Percentiles rank a stretch among this genome's conserved stretches.
phyloP scores from a whole-genome alignment of 2,888 invertebrate species.

The Steromphala cineraria region DNA sequence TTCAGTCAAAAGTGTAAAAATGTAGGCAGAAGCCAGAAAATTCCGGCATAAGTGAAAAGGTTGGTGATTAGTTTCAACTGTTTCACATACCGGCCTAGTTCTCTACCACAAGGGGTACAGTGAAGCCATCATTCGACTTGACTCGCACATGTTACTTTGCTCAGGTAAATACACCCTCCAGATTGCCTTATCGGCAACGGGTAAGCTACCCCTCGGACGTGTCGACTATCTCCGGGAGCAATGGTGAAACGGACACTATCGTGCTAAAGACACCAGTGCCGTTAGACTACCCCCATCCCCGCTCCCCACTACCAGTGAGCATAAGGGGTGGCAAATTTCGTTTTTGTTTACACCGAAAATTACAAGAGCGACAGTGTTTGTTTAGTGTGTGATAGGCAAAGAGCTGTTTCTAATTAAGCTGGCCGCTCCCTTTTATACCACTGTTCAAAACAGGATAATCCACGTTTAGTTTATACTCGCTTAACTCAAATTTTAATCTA shows the following conservation, averaged over 20 bases:
- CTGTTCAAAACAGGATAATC: neutral
- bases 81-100: neutral
- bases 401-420: constrained; percentile 7
- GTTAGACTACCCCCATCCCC: neutral
- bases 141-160: neutral
- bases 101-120: no score
- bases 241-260: neutral
- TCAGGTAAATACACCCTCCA: neutral
- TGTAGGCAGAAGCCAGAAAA: no score
- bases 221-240: neutral
- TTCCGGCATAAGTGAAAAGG: neutral
- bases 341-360: constrained; percentile 27
- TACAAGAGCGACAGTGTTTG: constrained; percentile 24
- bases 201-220: neutral
- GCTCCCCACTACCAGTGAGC: neutral
- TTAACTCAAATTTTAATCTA: neutral
- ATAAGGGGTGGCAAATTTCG: constrained; percentile 26
- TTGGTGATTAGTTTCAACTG: neutral
- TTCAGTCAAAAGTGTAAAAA: no score
- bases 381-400: constrained; percentile 18
- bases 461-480: neutral
- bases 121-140: neutral
- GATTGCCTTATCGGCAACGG: neutral
- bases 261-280: neutral
- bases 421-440: neutral